Percentiles rank a stretch among this genome's conserved stretches.
phyloP scores from a whole-genome alignment of 1,140 invertebrate genomes.

The Wiebesia pumilae region DNA sequence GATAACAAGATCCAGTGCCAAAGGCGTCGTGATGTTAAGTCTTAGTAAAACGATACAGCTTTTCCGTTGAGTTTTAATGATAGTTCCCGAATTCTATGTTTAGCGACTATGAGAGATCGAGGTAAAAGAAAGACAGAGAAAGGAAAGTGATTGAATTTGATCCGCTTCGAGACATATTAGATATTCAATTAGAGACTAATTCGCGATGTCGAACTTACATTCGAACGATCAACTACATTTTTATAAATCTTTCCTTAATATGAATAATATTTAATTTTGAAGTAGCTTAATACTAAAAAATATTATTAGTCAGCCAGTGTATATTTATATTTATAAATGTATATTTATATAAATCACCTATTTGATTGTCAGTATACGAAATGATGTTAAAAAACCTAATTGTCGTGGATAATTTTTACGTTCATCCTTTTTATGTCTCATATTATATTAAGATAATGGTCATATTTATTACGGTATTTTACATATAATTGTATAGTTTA shows the following conservation, averaged over 20 bases:
- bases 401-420: too few species aligned
- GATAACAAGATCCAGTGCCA: background rate
- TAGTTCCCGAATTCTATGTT: background rate
- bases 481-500: too few species aligned
- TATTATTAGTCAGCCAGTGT: too few species aligned
- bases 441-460: too few species aligned
- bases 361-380: too few species aligned
- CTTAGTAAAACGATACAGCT: background rate
- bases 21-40: background rate
- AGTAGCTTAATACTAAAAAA: too few species aligned
- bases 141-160: background rate
- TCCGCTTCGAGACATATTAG: background rate
- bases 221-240: background rate
- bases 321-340: too few species aligned
- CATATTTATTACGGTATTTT: too few species aligned
- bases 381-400: too few species aligned
- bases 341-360: too few species aligned
- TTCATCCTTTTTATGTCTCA: too few species aligned
- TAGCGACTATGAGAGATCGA: background rate
- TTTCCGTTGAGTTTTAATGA: constrained; percentile 27
- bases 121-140: background rate
- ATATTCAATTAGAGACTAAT: constrained; percentile 2
- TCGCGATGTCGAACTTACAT: background rate
- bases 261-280: too few species aligned
- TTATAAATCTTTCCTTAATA: background rate